Evolutionary conservation across 2,113 vertebrate genomes (phyloP).

Genomic region (Petrocephalus zakoni): DNA sequence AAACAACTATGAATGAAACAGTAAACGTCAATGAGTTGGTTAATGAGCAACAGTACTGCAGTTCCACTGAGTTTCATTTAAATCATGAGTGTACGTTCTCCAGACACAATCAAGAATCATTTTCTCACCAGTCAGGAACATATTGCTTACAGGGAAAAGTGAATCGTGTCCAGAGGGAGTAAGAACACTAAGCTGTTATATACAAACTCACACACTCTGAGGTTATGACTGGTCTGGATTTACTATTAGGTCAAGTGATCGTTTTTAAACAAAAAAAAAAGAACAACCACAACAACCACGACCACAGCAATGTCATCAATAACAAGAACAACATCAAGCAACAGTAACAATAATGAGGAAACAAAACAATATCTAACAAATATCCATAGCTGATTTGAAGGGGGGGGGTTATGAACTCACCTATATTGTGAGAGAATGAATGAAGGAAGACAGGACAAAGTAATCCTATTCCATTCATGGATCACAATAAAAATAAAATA

Average conservation of each 20-base stretch:
- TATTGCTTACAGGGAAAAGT: neutral
- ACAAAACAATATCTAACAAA: slow-evolving; percentile 29
- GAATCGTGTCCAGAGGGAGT: neutral
- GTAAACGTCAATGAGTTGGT: neutral
- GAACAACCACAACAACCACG: slow-evolving; percentile 13
- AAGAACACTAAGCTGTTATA: slow-evolving; percentile 24
- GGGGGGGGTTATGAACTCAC: neutral
- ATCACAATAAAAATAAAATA: neutral
- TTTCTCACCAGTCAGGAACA: neutral
- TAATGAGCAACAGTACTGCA: slow-evolving; percentile 8
- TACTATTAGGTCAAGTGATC: slow-evolving; percentile 23
- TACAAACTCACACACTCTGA: slow-evolving; percentile 22
- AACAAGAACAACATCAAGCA: slow-evolving; percentile 2
- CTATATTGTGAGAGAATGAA: neutral
- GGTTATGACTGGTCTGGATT: slow-evolving; percentile 18
- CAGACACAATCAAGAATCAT: neutral
- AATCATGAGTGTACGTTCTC: neutral
- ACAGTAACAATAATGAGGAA: slow-evolving; percentile 24
- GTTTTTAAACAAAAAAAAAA: slow-evolving; percentile 25
- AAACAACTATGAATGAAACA: neutral
- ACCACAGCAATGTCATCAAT: neutral
- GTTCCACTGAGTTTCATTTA: neutral
- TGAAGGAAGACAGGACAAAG: neutral
- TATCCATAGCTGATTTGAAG: slow-evolving; percentile 12
- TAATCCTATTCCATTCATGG: slow-evolving; percentile 8